Conservation (phyloP, 2,797 vertebrate genomes). For the Ammospiza maritima region DNA sequence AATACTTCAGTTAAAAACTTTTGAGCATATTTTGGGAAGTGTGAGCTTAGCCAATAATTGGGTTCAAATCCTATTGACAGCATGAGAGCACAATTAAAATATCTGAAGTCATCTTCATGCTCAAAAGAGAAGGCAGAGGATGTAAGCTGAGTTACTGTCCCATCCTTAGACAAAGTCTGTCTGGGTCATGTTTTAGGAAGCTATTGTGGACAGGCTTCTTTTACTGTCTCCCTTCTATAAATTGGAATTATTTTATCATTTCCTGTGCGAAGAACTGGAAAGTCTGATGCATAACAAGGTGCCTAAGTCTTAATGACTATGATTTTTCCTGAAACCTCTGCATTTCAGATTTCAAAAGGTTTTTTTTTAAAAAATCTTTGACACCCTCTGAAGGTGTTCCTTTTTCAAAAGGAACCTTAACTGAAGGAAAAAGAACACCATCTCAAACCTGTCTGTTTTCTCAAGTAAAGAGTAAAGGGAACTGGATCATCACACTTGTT, state of each 20-base stretch:
- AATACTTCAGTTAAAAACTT: not conserved
- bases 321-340: constrained; percentile 8
- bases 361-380: not conserved
- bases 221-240: not conserved
- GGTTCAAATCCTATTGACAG: not conserved
- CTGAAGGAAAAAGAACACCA: not conserved
- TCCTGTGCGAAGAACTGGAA: not conserved
- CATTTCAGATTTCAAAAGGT: constrained; percentile 32
- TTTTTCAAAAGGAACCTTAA: constrained; percentile 9
- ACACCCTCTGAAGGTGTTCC: not conserved
- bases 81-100: not conserved
- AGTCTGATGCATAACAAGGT: not conserved
- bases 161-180: not conserved
- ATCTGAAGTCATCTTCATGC: not conserved
- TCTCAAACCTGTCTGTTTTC: constrained; percentile 23
- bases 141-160: not conserved
- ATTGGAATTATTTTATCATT: not conserved
- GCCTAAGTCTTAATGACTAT: not conserved
- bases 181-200: not conserved
- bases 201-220: not conserved
- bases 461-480: constrained; percentile 10
- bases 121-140: not conserved
- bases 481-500: not conserved
- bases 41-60: not conserved
- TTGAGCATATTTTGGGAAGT: not conserved